A percentile compares a stretch with the other conserved stretches of the same genome.
These are phyloP conservation scores for Drosophila ezoana DNA, from an alignment of 2,888 invertebrate species.

Conservation along the genomic window DNA sequence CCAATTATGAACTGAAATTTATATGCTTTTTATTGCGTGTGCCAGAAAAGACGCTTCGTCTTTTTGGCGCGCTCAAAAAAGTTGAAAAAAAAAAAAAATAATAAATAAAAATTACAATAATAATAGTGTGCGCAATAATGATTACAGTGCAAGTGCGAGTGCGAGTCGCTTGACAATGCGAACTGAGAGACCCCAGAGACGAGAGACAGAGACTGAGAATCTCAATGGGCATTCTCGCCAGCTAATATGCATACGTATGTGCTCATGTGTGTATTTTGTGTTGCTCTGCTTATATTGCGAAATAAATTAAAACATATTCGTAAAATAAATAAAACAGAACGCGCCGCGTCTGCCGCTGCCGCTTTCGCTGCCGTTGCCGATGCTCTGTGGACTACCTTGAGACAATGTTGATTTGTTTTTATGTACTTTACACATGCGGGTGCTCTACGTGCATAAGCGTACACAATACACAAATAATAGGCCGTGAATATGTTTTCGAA, in stretches of 20 bases:
- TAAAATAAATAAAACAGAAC: slow-evolving; percentile 69
- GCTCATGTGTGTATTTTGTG: slow-evolving; percentile 15
- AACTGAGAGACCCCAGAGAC: slow-evolving; percentile 8
- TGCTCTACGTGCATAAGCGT: background rate
- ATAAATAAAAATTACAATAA: slow-evolving; percentile 23
- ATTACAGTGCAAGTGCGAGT: slow-evolving; percentile 44
- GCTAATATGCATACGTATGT: slow-evolving; percentile 3
- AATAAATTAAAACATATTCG: slow-evolving; percentile 77
- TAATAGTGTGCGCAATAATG: slow-evolving; percentile 21
- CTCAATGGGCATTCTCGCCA: slow-evolving; percentile 6
- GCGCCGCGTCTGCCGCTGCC: slow-evolving; percentile 20
- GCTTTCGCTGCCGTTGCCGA: slow-evolving; percentile 1
- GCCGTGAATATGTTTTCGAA: slow-evolving; percentile 43
- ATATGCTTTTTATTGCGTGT: slow-evolving; percentile 19
- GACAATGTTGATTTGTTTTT: slow-evolving; percentile 60
- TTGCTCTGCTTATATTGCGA: slow-evolving; percentile 56
- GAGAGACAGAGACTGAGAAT: background rate
- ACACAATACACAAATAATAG: slow-evolving; percentile 23
- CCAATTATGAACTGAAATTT: slow-evolving; percentile 30
- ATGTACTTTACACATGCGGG: slow-evolving; percentile 24
- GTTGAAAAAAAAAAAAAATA: slow-evolving; percentile 26
- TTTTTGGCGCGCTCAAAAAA: slow-evolving; percentile 48
- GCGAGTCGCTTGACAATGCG: slow-evolving; percentile 12
- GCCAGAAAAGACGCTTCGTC: slow-evolving; percentile 16
- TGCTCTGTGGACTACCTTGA: slow-evolving; percentile 58